phyloP scores from a whole-genome alignment of 2,797 vertebrate species.

The Avahi laniger region DNA sequence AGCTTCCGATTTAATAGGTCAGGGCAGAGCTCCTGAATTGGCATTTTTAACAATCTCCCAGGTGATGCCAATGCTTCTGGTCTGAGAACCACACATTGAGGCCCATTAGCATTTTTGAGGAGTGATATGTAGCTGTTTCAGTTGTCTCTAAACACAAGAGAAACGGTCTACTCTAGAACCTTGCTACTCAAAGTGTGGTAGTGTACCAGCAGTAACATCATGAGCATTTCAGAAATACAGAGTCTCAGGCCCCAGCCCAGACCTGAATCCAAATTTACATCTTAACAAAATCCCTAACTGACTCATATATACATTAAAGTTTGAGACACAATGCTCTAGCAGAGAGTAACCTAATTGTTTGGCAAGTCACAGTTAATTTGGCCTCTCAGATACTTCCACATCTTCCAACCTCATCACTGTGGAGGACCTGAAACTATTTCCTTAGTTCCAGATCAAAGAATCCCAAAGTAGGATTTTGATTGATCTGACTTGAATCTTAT shows the following conservation, averaged over 20 bases:
- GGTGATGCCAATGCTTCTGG: background rate
- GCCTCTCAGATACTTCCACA: background rate
- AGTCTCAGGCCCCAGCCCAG: background rate
- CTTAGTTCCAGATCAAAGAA: background rate
- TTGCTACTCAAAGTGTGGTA: background rate
- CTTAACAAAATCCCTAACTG: background rate
- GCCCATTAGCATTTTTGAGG: background rate
- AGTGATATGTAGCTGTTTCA: fast-evolving
- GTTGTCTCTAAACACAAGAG: background rate
- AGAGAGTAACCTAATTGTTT: background rate
- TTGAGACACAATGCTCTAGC: background rate
- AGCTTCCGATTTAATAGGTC: background rate
- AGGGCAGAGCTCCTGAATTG: background rate
- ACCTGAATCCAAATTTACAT: background rate
- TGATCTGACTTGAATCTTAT: background rate
- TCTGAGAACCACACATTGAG: background rate
- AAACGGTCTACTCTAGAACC: background rate
- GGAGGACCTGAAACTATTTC: background rate
- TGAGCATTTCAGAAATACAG: background rate
- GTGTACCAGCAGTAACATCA: too few relatives aligned
- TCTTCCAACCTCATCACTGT: background rate
- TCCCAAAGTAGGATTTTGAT: background rate
- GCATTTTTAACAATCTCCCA: background rate
- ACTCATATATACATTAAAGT: too few relatives aligned
- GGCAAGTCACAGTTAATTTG: background rate